These are phyloP conservation scores for Thyatira batis DNA, from an alignment of 2,888 invertebrate genomes.

Conservation along the genomic window DNA sequence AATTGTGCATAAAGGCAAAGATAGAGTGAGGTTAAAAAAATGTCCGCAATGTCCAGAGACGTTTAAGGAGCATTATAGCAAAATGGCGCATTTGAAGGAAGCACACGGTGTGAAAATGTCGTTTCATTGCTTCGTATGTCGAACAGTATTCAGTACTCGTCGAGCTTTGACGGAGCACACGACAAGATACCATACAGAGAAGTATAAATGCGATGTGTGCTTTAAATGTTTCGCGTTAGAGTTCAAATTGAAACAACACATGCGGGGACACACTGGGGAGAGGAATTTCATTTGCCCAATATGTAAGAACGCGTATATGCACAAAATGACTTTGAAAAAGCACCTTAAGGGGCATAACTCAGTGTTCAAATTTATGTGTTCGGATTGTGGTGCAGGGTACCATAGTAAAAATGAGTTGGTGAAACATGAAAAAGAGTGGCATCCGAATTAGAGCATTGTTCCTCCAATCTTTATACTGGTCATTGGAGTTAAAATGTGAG, in stretches of 20 bases:
- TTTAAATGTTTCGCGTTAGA: slow-evolving; percentile 69
- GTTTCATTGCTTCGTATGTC: slow-evolving; percentile 50
- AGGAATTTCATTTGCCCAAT: slow-evolving; percentile 61
- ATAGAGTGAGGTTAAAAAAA: slow-evolving; percentile 38
- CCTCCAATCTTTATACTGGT: no score
- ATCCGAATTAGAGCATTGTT: slow-evolving; percentile 22
- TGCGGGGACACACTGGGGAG: slow-evolving; percentile 65
- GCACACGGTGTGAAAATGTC: slow-evolving; percentile 45
- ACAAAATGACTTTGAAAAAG: slow-evolving; percentile 60
- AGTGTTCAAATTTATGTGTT: slow-evolving; percentile 35
- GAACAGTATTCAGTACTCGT: slow-evolving; percentile 38
- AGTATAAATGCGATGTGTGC: slow-evolving; percentile 68
- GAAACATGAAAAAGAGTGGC: slow-evolving; percentile 34
- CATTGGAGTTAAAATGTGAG: no score
- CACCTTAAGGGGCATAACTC: slow-evolving; percentile 64
- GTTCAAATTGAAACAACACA: slow-evolving; percentile 68
- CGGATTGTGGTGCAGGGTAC: slow-evolving; percentile 36
- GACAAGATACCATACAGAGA: slow-evolving; percentile 61
- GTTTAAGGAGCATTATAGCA: slow-evolving; percentile 57
- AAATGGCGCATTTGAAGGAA: slow-evolving; percentile 48
- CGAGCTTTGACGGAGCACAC: slow-evolving; percentile 52
- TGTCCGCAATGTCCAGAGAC: slow-evolving; percentile 47
- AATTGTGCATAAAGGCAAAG: slow-evolving; percentile 52
- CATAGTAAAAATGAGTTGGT: slow-evolving; percentile 30
- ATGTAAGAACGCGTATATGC: slow-evolving; percentile 69